Base-by-base conservation (phyloP, 2,113 vertebrate genomes). In the Donacobius atricapilla region DNA sequence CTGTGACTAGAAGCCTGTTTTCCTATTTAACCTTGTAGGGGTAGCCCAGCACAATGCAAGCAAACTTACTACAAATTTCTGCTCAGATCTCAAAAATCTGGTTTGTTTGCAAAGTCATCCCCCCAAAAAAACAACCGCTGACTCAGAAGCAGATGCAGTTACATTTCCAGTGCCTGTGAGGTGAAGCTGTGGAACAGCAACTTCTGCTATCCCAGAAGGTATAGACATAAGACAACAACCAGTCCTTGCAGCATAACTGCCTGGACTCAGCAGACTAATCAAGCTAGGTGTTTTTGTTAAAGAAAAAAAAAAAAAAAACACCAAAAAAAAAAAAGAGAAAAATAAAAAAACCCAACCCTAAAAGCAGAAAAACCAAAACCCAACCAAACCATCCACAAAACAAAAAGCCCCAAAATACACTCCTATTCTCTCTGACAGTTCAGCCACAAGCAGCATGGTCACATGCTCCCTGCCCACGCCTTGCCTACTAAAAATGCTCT, bases 61-160 rank as follows among this genome's bases (percentile, higher is more conserved):
- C 0, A 0, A 54, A 68, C 10, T 60, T 17, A 17, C 9, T 22
- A 11, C 21, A 90, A 13, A 18, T 53, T 61, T 53, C 40, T 57
- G 45, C 30, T 88, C 42, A 54, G 33, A 64, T 23, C 33, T 25
- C 0, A 3, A 90, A 73, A 76, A 73, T 11, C 14, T 30, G 8
- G 9, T 73, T 80, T n/a, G 13, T 51, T 44, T 80, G 44, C 35
- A 23, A 48, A 71, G 15, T 9, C 77, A 53, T 33, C 6, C n/a
- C 27, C 30, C 18, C 1, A 4, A 3, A 39, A 7, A 40, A 17
- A 31, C 4, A 1, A 15, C n/a, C n/a, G 51, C 47, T 58, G 57
- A 37, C 33, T 39, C 25, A 28, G 33, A 37, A 58, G 44, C 4
- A 40, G 72, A 56, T 48, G 15, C 7, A 42, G 31, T 8, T 70